Evolutionary conservation across 2,888 invertebrate genomes (phyloP).

Genomic region (Uloborus plumipes): DNA sequence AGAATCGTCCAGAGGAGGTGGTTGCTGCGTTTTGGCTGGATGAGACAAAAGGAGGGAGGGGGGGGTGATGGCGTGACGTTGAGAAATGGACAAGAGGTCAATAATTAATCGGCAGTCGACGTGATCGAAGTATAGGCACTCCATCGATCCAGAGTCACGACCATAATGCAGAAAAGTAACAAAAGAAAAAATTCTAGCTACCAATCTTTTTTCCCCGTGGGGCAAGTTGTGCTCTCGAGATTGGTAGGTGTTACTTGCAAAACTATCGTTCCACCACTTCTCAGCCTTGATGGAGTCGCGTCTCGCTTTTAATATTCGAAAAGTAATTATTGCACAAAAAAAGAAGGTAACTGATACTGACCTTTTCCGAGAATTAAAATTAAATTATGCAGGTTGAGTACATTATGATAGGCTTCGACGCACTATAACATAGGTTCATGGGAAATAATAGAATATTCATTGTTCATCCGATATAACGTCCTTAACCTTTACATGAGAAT

Average conservation of each 20-base stretch:
- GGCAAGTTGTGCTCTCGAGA: too few relatives aligned
- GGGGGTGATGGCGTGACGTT: too few relatives aligned
- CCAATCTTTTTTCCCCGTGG: background rate
- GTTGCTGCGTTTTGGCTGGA: background rate
- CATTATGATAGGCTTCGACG: background rate
- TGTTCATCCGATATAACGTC: too few relatives aligned
- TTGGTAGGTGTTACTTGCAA: too few relatives aligned
- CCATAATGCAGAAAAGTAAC: slow-evolving; percentile 23
- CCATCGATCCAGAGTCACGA: slow-evolving; percentile 36
- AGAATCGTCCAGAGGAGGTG: slow-evolving; percentile 25
- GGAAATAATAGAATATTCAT: too few relatives aligned
- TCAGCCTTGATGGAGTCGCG: slow-evolving; percentile 41
- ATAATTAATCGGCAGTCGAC: slow-evolving; percentile 40
- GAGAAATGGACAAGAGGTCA: slow-evolving; percentile 18
- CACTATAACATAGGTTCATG: too few relatives aligned
- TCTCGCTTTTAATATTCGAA: slow-evolving; percentile 20
- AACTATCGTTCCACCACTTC: slow-evolving; percentile 18
- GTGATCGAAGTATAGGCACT: slow-evolving; percentile 55
- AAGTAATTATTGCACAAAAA: background rate
- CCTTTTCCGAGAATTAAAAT: slow-evolving; percentile 6
- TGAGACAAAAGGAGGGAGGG: background rate
- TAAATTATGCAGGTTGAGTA: slow-evolving; percentile 1
- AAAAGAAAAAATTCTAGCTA: background rate
- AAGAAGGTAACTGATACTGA: background rate
- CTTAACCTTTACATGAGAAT: too few relatives aligned